Base-by-base conservation (phyloP, 2,113 vertebrate genomes). In the Apistogramma diplotaenia region DNA sequence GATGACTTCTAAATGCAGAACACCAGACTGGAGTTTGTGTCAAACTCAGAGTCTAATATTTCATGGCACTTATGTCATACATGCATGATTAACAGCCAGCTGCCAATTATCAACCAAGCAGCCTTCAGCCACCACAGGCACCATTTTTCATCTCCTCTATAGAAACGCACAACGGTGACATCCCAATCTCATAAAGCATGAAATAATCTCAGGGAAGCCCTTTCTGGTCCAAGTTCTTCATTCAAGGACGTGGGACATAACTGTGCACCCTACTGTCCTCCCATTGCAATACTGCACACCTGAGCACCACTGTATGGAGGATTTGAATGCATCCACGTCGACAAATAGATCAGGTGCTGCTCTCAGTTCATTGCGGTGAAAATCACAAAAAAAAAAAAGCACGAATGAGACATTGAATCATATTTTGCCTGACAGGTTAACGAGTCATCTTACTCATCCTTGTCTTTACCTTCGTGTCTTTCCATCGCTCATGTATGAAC, bases 131-230 rank as follows among this genome's bases (percentile, higher is more conserved):
- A 54, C 27, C 16, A 31, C 23, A 31, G 23, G 23, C 54, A 27
- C 53, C 60, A 18, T 35, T 3, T 57, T 21, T 29, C 31, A 23
- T 25, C 19, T 55, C 12, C 27, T 27, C 76, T 54, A 65, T n/a
- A 35, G 57, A 74, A 54, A 25, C 60, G 18, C 51, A 29, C 16
- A 71, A 49, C 11, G 1, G 75, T 54, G 60, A 73, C 85, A 57
- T n/a, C 73, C 82, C 33, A 85, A 81, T 87, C 74, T 80, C 85
- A 40, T 75, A 86, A 86, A 73, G 78, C 51, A 37, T 27, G 57
- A 62, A 80, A 74, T 87, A 81, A 85, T 85, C 78, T 84, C 67
- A 60, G 75, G 73, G 61, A 86, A 87, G 75, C 59, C 85, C 72
- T 70, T 79, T 90, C 82, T 65, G 90, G 77, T 88, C 87, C 87